These are phyloP conservation scores for Drosophila neocordata DNA, from an alignment of 1,140 invertebrate genomes.

Conservation along the genomic window DNA sequence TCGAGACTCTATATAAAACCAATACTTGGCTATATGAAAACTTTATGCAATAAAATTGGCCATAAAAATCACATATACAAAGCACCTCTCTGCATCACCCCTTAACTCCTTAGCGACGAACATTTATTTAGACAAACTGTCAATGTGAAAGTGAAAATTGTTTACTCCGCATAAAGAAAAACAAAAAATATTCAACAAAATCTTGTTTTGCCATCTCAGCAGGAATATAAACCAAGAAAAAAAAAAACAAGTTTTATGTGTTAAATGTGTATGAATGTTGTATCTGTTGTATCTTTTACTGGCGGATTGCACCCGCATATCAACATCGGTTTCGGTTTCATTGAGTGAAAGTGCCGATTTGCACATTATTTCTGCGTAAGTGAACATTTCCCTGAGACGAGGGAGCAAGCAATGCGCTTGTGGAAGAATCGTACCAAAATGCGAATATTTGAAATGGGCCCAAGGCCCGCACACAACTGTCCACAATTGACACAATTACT, in stretches of 20 bases:
- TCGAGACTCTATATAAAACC: slow-evolving; percentile 26
- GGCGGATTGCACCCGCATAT: slow-evolving; percentile 35
- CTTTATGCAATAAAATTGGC: slow-evolving; percentile 56
- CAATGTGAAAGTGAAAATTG: slow-evolving; percentile 49
- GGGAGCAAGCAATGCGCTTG: slow-evolving; percentile 55
- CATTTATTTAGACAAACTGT: slow-evolving; percentile 55
- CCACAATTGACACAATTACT: slow-evolving; percentile 59
- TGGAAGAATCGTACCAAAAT: slow-evolving; percentile 71
- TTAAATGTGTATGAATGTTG: slow-evolving; percentile 61
- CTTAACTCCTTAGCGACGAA: background rate
- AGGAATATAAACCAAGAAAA: background rate
- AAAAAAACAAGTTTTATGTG: slow-evolving; percentile 39
- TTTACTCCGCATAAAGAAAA: slow-evolving; percentile 24
- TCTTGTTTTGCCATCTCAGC: slow-evolving; percentile 10
- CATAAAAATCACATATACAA: slow-evolving; percentile 46
- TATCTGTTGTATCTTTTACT: slow-evolving; percentile 39
- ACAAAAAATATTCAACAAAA: background rate
- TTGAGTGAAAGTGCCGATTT: slow-evolving; percentile 66
- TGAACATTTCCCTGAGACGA: slow-evolving; percentile 56
- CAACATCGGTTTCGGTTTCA: slow-evolving; percentile 12
- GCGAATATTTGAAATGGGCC: slow-evolving; percentile 53
- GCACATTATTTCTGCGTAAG: slow-evolving; percentile 74
- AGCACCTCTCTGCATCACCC: background rate
- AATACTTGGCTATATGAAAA: slow-evolving; percentile 42
- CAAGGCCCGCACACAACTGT: slow-evolving; percentile 35